Evolutionary conservation across 2,888 invertebrate genomes (phyloP).

Genomic region (Noctua pronuba): DNA sequence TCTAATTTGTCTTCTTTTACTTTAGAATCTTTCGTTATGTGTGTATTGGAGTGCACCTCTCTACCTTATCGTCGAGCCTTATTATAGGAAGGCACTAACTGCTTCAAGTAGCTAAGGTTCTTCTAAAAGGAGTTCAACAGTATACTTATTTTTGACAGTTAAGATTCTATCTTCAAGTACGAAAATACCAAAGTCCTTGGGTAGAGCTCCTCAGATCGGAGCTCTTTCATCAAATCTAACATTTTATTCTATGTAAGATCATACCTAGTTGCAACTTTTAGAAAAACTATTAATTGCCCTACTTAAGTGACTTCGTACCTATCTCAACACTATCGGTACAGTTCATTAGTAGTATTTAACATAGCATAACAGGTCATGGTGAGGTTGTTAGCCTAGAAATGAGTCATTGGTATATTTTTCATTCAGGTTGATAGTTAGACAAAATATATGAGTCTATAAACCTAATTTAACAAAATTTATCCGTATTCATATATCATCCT

Average conservation of each 20-base stretch:
- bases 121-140: no score
- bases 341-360: slow-evolving; percentile 40
- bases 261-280: not conserved
- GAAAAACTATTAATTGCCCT: not conserved
- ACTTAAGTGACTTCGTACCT: not conserved
- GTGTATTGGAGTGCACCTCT: not conserved
- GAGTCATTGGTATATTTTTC: slow-evolving; percentile 10
- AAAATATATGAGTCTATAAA: slow-evolving; percentile 10
- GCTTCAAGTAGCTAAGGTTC: not conserved
- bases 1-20: not conserved
- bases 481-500: not conserved
- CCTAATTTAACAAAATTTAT: slow-evolving; percentile 3
- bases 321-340: not conserved
- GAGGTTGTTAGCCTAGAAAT: slow-evolving; percentile 39
- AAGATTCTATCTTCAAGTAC: not conserved
- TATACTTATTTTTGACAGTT: not conserved
- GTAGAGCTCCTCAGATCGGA: not conserved
- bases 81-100: not conserved
- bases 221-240: not conserved
- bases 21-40: not conserved
- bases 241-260: not conserved
- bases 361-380: slow-evolving; percentile 1
- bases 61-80: not conserved
- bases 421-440: not conserved
- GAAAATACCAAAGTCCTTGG: not conserved